Base-by-base conservation (phyloP, 1,140 invertebrate genomes). In the Cylas formicarius region DNA sequence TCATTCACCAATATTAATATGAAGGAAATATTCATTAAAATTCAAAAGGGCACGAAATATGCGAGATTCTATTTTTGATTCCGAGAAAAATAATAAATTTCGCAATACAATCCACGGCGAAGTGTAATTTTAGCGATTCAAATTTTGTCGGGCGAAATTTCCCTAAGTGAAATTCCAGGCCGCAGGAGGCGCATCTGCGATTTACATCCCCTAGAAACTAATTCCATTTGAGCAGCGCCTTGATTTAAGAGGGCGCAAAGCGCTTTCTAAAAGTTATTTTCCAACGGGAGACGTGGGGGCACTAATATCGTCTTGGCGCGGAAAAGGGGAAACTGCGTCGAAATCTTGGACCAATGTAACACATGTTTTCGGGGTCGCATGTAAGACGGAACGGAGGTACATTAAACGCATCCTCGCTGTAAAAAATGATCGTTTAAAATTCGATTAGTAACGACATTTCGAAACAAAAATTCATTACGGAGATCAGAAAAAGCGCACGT, bases 281-380 rank as follows among this genome's bases (percentile, higher is more conserved):
- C 41, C 48, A 52, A 44, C 49, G 29, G 44, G 52, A 52, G 43
- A 40, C 49, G 38, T n/a, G n/a, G n/a, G n/a, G n/a, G 38, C 45
- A 44, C 52, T 51, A 54, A 54, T 54, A 52, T 52, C 45, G 40
- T 52, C 45, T 55, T 55, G 50, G 52, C 48, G 49, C n/a, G n/a
- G 32, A 40, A 52, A 44, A 26, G 21, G 45, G 53, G 48, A n/a
- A n/a, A n/a, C n/a, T n/a, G n/a, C n/a, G n/a, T n/a, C n/a, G n/a
- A n/a, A n/a, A n/a, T n/a, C n/a, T n/a, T n/a, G n/a, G n/a, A n/a
- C n/a, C n/a, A n/a, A n/a, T 44, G 53, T 48, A 55, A 55, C 53
- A 55, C 49, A 46, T 55, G 53, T 55, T 46, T 11, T n/a, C n/a
- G 38, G 44, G 44, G 23, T 17, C 34, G 27, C 22, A 31, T 31